Base-by-base conservation (phyloP, 2,797 vertebrate species). In the Gila robusta region DNA sequence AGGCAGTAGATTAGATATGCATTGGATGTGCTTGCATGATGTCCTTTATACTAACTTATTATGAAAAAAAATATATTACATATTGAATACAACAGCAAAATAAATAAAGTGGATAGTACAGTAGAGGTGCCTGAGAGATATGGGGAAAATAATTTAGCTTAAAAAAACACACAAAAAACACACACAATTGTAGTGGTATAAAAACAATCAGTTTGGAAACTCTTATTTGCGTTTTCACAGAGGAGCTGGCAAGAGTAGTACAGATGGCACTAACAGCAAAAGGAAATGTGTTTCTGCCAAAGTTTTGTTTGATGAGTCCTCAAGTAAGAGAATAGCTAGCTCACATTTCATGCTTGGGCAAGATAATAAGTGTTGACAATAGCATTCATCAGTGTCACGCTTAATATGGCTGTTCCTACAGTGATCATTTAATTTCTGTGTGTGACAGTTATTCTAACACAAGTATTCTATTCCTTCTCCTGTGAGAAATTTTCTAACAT, bases 201-300 rank as follows among this genome's bases (percentile, higher is more conserved):
- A 73, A 41, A 47, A 37, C 6, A 49, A 52, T 37, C 0, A 2
- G 37, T 70, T 54, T 77, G 82, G 47, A 21, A 78, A 39, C 59
- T 69, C 52, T 28, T 54, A 47, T 70, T 41, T 56, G 49, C 6
- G 5, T 84, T 79, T 79, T 17, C 52, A 28, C 74, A 17, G n/a
- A 59, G 35, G 14, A 78, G 17, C 66, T 84, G 83, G 83, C 74
- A 23, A 54, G 73, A 26, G n/a, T 32, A 21, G 39, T 47, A 56
- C 62, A 84, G 73, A 84, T 67, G 74, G 64, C 74, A 28, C 62
- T 28, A 21, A 16, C 59, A 32, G 47, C 37, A 69, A 62, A 54
- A 12, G 83, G 26, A 79, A 70, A 79, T 47, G 74, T 44, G 26
- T 71, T 59, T 79, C 49, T 79, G 83, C 66, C 76, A 85, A 84